These are phyloP conservation scores for Branchinecta lindahli DNA, from an alignment of 1,140 invertebrate genomes.

Conservation along the genomic window DNA sequence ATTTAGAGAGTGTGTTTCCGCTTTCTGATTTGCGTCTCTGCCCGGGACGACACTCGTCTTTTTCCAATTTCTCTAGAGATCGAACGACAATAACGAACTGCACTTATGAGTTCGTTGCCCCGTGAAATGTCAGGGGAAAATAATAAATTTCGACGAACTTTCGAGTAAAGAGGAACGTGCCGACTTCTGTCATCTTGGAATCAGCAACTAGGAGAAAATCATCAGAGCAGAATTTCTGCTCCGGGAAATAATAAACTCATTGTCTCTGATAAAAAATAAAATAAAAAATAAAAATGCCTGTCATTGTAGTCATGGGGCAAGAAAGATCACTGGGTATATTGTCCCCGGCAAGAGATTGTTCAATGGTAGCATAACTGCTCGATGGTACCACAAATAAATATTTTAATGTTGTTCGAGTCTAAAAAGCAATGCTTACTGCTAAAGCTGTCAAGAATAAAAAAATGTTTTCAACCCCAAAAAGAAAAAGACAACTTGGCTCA, in stretches of 20 bases:
- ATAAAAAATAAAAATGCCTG: no score
- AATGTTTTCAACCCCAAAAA: no score
- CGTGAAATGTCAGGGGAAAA: conserved; percentile 4
- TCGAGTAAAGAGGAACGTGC: background rate
- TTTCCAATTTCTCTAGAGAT: conserved; percentile 1
- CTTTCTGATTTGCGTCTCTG: background rate
- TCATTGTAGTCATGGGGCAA: no score
- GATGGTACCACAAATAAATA: no score
- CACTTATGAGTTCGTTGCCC: background rate
- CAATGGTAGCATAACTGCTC: no score
- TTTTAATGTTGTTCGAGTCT: no score
- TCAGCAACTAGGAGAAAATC: background rate
- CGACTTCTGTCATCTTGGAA: background rate
- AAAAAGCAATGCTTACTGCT: no score
- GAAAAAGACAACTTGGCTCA: no score
- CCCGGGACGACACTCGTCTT: background rate
- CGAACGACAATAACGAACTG: background rate
- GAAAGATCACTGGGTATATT: no score
- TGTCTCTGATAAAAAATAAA: no score
- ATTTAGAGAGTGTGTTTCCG: background rate
- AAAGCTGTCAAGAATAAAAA: no score
- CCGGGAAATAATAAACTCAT: background rate
- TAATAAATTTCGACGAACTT: conserved; percentile 4
- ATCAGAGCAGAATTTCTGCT: background rate
- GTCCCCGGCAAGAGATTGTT: no score